Conservation (phyloP, 2,888 invertebrate genomes). For the Euphydryas editha region DNA sequence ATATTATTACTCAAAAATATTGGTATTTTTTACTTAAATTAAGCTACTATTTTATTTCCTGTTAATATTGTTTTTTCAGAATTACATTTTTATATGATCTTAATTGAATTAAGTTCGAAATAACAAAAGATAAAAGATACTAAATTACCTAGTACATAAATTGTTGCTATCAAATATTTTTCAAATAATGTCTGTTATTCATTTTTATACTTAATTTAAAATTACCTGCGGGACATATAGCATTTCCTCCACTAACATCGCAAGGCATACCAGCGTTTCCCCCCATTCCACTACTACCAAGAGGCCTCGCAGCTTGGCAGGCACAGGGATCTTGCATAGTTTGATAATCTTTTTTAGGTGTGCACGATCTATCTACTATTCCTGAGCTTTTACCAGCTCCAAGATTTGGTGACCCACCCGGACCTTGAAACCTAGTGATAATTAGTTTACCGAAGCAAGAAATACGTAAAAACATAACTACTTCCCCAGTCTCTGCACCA, state of each 20-base stretch:
- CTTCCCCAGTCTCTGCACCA: slow-evolving; percentile 81
- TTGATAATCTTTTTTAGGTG: slow-evolving; percentile 62
- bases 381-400: slow-evolving; percentile 49
- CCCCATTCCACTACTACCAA: slow-evolving; percentile 41
- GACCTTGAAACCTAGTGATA: slow-evolving; percentile 85
- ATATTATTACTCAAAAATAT: too few relatives aligned
- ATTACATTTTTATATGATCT: too few relatives aligned
- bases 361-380: slow-evolving; percentile 67
- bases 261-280: slow-evolving; percentile 47
- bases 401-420: slow-evolving; percentile 57
- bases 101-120: too few relatives aligned
- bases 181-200: too few relatives aligned
- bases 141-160: too few relatives aligned
- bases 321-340: slow-evolving; percentile 64
- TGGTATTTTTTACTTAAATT: too few relatives aligned
- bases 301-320: slow-evolving; percentile 60
- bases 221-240: slow-evolving; percentile 61
- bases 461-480: slow-evolving; percentile 85
- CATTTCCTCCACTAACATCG: slow-evolving; percentile 43
- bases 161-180: too few relatives aligned
- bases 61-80: too few relatives aligned
- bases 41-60: too few relatives aligned
- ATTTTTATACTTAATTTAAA: background rate
- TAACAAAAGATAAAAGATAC: too few relatives aligned
- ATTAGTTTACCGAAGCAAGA: slow-evolving; percentile 87